These are phyloP conservation scores for Pristionchus exspectatus DNA, from an alignment of 2,888 invertebrate genomes.

Conservation along the genomic window DNA sequence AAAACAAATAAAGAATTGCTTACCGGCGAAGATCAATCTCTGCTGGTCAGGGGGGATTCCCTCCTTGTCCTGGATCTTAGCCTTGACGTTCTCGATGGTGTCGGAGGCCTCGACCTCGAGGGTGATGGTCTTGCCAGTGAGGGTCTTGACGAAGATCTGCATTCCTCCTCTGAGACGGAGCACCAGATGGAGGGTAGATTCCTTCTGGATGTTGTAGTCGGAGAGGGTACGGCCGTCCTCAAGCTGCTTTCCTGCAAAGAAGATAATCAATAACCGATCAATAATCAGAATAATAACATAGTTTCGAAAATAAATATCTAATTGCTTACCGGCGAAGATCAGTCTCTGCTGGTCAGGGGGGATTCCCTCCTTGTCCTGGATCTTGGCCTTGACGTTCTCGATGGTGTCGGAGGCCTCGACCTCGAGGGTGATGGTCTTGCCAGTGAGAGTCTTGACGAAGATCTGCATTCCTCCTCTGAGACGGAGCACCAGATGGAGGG, in stretches of 20 bases:
- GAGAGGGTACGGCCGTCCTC: conserved; percentile 64
- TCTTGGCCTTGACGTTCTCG: conserved; percentile 77
- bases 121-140: conserved; percentile 89
- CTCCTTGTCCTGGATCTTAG: conserved; percentile 78
- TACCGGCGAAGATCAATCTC: conserved; percentile 74
- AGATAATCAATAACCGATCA: not conserved
- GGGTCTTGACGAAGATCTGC: conserved; percentile 97
- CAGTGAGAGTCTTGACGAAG: conserved; percentile 94
- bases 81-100: conserved; percentile 77
- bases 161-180: conserved; percentile 78
- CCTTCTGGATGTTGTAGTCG: conserved; percentile 67
- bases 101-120: conserved; percentile 77
- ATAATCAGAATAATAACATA: not conserved
- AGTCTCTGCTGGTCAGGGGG: conserved; percentile 76
- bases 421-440: conserved; percentile 85
- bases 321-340: conserved; percentile 70
- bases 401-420: conserved; percentile 77
- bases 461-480: conserved; percentile 86
- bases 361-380: conserved; percentile 77
- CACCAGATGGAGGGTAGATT: conserved; percentile 61
- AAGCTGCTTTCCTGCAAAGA: conserved; percentile 63
- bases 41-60: conserved; percentile 77
- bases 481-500: conserved; percentile 82
- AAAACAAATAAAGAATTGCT: not conserved
- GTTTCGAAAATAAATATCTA: not conserved